phyloP scores from a whole-genome alignment of 1,140 invertebrate genomes.

The Campoletis sonorensis region DNA sequence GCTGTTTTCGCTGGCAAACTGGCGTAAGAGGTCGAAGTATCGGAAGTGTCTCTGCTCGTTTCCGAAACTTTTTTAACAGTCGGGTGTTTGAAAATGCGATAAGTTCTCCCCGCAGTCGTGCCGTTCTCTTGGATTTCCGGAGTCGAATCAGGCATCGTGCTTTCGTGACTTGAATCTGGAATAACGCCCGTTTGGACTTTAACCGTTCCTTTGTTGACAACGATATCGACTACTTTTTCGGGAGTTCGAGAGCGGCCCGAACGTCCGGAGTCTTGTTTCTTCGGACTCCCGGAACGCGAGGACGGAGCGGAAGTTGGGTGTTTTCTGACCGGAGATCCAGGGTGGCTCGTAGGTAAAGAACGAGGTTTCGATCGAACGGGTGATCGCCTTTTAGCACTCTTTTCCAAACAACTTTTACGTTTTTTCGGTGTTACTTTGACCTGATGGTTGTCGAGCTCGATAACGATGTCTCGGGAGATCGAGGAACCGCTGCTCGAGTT shows the following conservation, averaged over 20 bases:
- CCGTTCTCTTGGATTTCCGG: constrained; percentile 31
- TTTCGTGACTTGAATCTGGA: constrained; percentile 65
- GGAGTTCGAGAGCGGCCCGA: constrained; percentile 13
- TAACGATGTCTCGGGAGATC: constrained; percentile 58
- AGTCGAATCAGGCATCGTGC: constrained; percentile 57
- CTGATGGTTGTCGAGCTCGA: constrained; percentile 63
- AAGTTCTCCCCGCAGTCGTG: constrained; percentile 48
- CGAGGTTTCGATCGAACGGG: constrained; percentile 52
- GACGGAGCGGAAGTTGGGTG: constrained; percentile 25
- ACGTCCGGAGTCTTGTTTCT: neutral
- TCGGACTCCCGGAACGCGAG: constrained; percentile 36
- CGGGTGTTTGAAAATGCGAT: constrained; percentile 49
- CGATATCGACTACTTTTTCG: constrained; percentile 53
- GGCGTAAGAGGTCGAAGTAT: constrained; percentile 71
- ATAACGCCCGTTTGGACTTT: constrained; percentile 49
- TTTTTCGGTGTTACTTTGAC: constrained; percentile 63
- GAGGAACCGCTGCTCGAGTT: constrained; percentile 62
- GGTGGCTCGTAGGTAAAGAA: constrained; percentile 52
- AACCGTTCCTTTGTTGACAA: constrained; percentile 47
- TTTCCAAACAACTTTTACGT: constrained; percentile 48
- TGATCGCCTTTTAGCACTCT: constrained; percentile 36
- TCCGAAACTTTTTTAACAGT: constrained; percentile 46
- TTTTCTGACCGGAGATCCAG: constrained; percentile 45
- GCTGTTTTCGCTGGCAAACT: constrained; percentile 65
- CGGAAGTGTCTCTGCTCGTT: constrained; percentile 64